These are phyloP conservation scores for Neocloeon triangulifer DNA, from an alignment of 1,140 invertebrate species.

Conservation along the genomic window DNA sequence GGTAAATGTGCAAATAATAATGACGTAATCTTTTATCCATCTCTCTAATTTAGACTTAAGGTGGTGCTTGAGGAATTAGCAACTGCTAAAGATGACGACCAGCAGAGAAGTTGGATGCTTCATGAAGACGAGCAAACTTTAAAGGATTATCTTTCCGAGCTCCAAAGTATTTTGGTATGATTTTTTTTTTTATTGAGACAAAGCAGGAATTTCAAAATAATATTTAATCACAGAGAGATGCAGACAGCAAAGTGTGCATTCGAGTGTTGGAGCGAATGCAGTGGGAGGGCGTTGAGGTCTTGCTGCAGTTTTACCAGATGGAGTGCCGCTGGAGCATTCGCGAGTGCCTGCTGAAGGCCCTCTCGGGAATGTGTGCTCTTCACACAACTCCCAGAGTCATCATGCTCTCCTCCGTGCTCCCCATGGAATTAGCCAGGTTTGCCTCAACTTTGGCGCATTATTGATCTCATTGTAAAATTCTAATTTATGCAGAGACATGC, in stretches of 20 bases:
- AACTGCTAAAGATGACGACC: constrained; percentile 75
- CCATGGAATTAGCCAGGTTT: constrained; percentile 59
- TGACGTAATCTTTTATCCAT: no score
- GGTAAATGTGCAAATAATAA: neutral
- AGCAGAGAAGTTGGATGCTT: constrained; percentile 80
- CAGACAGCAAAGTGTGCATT: constrained; percentile 54
- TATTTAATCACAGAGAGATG: constrained; percentile 42
- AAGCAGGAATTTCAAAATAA: constrained; percentile 4
- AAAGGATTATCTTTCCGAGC: constrained; percentile 54
- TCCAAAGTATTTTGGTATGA: constrained; percentile 64
- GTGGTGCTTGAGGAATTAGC: constrained; percentile 54
- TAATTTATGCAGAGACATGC: constrained; percentile 33
- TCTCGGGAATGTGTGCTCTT: constrained; percentile 64
- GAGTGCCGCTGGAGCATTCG: constrained; percentile 65
- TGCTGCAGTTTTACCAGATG: constrained; percentile 84
- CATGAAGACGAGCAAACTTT: constrained; percentile 80
- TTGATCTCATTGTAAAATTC: constrained; percentile 6
- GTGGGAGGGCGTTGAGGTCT: constrained; percentile 46
- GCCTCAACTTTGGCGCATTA: neutral
- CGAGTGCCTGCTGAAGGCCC: constrained; percentile 54
- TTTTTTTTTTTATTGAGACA: constrained; percentile 4
- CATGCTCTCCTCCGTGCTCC: constrained; percentile 63
- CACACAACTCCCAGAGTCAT: constrained; percentile 55
- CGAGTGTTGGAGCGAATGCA: constrained; percentile 51
- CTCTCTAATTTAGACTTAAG: constrained; percentile 12